phyloP scores from a whole-genome alignment of 2,113 vertebrate species.

The Rhombomys opimus region DNA sequence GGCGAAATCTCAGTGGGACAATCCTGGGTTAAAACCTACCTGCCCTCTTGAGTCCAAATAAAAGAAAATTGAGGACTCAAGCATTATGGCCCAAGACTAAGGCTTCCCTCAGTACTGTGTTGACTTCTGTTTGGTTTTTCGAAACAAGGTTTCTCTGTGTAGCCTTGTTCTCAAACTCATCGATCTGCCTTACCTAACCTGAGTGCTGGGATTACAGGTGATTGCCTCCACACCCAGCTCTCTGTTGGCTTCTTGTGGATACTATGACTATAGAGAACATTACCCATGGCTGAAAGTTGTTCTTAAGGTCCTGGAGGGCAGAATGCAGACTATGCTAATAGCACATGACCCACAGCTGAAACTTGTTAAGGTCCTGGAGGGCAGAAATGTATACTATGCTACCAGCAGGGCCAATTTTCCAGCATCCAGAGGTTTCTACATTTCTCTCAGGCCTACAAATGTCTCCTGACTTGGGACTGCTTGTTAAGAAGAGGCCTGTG shows the following conservation, averaged over 20 bases:
- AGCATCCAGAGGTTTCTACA: too few relatives aligned
- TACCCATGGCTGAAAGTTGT: background rate
- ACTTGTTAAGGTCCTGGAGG: too few relatives aligned
- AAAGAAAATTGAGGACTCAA: background rate
- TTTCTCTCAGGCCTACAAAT: background rate
- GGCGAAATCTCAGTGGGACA: background rate
- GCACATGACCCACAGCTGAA: background rate
- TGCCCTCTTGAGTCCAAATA: background rate
- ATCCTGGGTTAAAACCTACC: background rate
- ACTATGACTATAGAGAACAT: rapidly evolving
- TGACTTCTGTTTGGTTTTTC: too few relatives aligned
- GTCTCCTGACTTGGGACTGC: background rate
- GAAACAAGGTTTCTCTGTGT: too few relatives aligned
- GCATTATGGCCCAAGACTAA: rapidly evolving
- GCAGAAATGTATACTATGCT: background rate
- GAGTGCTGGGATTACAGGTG: too few relatives aligned
- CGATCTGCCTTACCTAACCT: too few relatives aligned
- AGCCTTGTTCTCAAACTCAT: too few relatives aligned
- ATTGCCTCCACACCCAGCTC: too few relatives aligned
- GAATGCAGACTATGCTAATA: background rate
- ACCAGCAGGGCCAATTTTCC: background rate
- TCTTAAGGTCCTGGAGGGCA: too few relatives aligned
- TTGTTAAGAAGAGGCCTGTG: too few relatives aligned
- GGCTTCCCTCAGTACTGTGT: background rate
- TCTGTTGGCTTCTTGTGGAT: rapidly evolving